These are phyloP conservation scores for Cephalotes varians DNA, from an alignment of 2,888 invertebrate genomes.

Conservation along the genomic window DNA sequence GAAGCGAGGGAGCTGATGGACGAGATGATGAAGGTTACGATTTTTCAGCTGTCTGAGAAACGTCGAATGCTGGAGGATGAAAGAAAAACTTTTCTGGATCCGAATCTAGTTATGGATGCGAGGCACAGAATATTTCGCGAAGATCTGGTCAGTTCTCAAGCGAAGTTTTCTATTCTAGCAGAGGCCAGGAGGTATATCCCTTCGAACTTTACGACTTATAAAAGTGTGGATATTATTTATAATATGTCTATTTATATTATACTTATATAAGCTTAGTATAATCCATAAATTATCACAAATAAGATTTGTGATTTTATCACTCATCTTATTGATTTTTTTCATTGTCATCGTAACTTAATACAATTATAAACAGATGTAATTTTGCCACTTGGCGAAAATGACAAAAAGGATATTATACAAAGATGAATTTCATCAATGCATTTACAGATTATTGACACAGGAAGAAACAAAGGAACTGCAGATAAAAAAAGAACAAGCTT, in stretches of 20 bases:
- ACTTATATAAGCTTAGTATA: background rate
- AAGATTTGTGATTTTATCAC: conserved; percentile 8
- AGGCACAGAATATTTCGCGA: conserved; percentile 76
- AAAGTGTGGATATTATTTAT: background rate
- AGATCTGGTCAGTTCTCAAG: conserved; percentile 57
- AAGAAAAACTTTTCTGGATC: conserved; percentile 69
- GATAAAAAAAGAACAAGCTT: conserved; percentile 74
- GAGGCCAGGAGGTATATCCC: conserved; percentile 74
- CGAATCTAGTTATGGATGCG: conserved; percentile 79
- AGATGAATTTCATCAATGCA: background rate
- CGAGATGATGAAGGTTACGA: conserved; percentile 77
- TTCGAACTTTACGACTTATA: conserved; percentile 13
- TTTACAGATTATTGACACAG: conserved; percentile 69
- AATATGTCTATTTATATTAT: background rate
- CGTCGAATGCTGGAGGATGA: conserved; percentile 68
- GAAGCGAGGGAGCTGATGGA: conserved; percentile 77
- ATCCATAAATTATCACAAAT: background rate
- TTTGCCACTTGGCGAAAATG: background rate
- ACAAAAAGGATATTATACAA: background rate
- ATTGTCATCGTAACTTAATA: conserved; percentile 19
- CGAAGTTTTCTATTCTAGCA: conserved; percentile 60
- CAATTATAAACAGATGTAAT: background rate
- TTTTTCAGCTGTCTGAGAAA: conserved; percentile 74
- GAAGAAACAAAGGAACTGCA: conserved; percentile 71
- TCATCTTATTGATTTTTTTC: background rate